Evolutionary conservation across 2,888 invertebrate species (phyloP).

Genomic region (Clostera curtula): DNA sequence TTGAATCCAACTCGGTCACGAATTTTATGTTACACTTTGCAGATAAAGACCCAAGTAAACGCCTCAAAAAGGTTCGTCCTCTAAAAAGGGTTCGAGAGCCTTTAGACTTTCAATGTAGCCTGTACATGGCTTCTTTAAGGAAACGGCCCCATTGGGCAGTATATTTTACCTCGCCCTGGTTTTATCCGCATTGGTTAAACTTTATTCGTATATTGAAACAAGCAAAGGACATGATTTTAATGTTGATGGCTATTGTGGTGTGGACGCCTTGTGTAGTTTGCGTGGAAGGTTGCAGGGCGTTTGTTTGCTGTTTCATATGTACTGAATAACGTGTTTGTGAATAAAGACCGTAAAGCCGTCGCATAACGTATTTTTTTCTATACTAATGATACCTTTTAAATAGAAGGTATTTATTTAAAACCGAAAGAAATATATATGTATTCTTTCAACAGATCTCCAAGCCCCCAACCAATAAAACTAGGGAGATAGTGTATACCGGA

Average conservation of each 20-base stretch:
- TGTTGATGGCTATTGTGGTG: slow-evolving; percentile 36
- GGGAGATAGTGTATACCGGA: too few relatives aligned
- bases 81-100: slow-evolving; percentile 7
- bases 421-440: too few relatives aligned
- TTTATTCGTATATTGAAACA: slow-evolving; percentile 31
- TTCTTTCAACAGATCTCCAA: too few relatives aligned
- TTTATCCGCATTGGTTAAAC: slow-evolving; percentile 40
- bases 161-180: slow-evolving; percentile 37
- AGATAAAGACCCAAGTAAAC: slow-evolving; percentile 8
- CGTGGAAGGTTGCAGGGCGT: slow-evolving; percentile 30
- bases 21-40: slow-evolving; percentile 12
- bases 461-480: too few relatives aligned
- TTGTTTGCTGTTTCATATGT: slow-evolving; percentile 37
- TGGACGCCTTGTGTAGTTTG: slow-evolving; percentile 47
- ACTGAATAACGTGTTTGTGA: slow-evolving; percentile 18
- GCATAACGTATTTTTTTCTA: too few relatives aligned
- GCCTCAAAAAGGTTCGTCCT: slow-evolving; percentile 5
- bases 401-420: too few relatives aligned
- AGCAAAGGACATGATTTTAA: slow-evolving; percentile 32
- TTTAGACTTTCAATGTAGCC: slow-evolving; percentile 28
- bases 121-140: slow-evolving; percentile 36
- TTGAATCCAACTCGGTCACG: slow-evolving; percentile 8
- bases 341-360: too few relatives aligned
- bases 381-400: too few relatives aligned
- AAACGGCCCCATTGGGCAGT: slow-evolving; percentile 30